These are phyloP conservation scores for Intellagama lesueurii DNA, from an alignment of 2,797 vertebrate species.

Conservation along the genomic window DNA sequence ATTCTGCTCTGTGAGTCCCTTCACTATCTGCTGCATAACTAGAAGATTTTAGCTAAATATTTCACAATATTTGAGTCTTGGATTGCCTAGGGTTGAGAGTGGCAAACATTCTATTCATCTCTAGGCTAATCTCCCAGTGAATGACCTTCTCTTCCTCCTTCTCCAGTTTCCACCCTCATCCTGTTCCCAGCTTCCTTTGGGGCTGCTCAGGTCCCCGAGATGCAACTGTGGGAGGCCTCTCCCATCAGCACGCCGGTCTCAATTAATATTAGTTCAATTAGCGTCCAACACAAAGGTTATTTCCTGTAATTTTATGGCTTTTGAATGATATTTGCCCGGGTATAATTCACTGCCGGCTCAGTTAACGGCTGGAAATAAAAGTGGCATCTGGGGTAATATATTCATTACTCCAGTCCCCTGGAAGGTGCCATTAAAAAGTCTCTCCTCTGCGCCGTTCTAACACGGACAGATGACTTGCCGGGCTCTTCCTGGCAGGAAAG, in stretches of 20 bases:
- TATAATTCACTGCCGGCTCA: not conserved
- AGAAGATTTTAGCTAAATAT: too few relatives aligned
- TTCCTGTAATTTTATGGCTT: slow-evolving; percentile 28
- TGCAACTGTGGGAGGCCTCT: not conserved
- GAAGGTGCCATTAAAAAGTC: not conserved
- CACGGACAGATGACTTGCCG: not conserved
- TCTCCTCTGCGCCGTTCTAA: not conserved
- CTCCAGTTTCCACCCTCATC: not conserved
- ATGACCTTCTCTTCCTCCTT: not conserved
- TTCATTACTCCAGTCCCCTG: not conserved
- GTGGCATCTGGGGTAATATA: not conserved
- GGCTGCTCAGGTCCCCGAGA: not conserved
- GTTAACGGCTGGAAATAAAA: slow-evolving; percentile 32
- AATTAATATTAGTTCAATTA: slow-evolving; percentile 38
- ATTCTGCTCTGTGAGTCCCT: too few relatives aligned
- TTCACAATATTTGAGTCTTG: too few relatives aligned
- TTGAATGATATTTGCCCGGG: slow-evolving; percentile 17
- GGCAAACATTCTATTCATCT: not conserved
- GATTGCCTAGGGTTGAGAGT: not conserved
- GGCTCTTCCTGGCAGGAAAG: not conserved
- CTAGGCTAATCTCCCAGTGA: not conserved
- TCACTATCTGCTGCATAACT: too few relatives aligned
- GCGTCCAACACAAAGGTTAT: not conserved
- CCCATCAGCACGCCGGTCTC: not conserved
- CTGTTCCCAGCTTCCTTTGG: not conserved